Evolutionary conservation across 2,888 invertebrate species (phyloP), one percentile per base, ranked within the genome.

Genomic region (Xanthorhoe designata): DNA sequence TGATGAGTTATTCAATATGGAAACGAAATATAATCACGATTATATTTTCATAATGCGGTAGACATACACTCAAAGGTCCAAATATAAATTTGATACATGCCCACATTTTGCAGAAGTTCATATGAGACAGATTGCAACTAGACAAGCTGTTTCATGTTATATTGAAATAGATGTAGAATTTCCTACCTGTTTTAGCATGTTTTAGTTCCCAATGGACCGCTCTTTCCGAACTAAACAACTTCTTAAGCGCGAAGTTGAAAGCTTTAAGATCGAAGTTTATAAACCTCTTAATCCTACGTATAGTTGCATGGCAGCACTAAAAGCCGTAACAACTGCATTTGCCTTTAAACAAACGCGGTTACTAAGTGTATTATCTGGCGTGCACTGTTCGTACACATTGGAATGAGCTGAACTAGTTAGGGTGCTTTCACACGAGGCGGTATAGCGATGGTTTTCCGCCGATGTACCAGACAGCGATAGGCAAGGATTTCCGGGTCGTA

Each of bases 261-360:
- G 45, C 59, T 56, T 58, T 47, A 55, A 51, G 76, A 82, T 80
- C 79, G 75, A 84, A 85, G 82, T 86, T 86, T 83, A 84, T 85
- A 85, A 86, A 87, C 78, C 80, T 80, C 81, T 85, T 86, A 82
- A 85, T 84, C 79, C 77, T 70, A 75, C 77, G 80, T 82, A 83
- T 81, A 82, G 80, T 82, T 79, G 78, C 80, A 80, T 74, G 75
- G 78, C 73, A 69, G 75, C 76, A 80, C 81, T 86, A 84, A 88
- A 82, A 84, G 83, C 85, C 81, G 78, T 81, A 85, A 85, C 85
- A 88, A 86, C 84, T 87, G 86, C 86, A 85, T 88, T 85, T 84
- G 83, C 84, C 78, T 89, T 79, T 80, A 81, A 86, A 84, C 85
- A 87, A 85, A 86, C 84, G 82, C 74, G 77, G 80, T 82, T 76